Conservation (phyloP, 2,797 vertebrate genomes). For the Sandelia bainsii region DNA sequence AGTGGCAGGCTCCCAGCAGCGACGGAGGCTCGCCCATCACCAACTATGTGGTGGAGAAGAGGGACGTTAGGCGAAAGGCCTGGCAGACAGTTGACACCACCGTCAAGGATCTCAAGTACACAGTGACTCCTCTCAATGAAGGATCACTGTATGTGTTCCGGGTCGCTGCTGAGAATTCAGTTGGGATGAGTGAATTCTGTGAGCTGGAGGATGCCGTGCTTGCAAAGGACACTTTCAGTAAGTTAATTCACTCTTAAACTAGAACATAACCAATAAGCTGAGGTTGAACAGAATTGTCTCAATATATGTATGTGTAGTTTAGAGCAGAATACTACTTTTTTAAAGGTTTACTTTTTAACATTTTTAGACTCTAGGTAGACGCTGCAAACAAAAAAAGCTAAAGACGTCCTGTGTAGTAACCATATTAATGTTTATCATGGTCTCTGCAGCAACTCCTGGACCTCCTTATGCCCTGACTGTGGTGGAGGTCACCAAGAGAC, state of each 20-base stretch:
- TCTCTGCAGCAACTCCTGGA: constrained; percentile 91
- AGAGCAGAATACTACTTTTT: too few species aligned
- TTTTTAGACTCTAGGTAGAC: background rate
- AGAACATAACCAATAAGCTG: background rate
- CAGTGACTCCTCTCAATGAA: constrained; percentile 94
- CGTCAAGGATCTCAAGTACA: constrained; percentile 94
- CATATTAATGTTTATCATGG: background rate
- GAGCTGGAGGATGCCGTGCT: constrained; percentile 96
- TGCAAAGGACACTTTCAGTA: constrained; percentile 99
- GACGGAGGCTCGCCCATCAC: constrained; percentile 98
- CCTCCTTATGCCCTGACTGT: constrained; percentile 95
- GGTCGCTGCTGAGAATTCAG: constrained; percentile 95
- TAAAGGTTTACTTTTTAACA: too few species aligned
- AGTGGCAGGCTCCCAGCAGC: constrained; percentile 94
- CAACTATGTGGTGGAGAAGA: constrained; percentile 98
- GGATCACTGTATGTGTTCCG: constrained; percentile 96
- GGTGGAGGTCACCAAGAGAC: constrained; percentile 93
- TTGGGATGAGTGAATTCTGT: constrained; percentile 93
- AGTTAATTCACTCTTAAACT: constrained; percentile 60
- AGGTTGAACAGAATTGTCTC: background rate
- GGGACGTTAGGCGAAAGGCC: constrained; percentile 95
- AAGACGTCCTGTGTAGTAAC: background rate
- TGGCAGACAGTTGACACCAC: constrained; percentile 98
- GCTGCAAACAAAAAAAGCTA: background rate
- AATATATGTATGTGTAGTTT: too few species aligned